These are phyloP conservation scores for Ditula angustiorana DNA, from an alignment of 2,888 invertebrate genomes.

Conservation along the genomic window DNA sequence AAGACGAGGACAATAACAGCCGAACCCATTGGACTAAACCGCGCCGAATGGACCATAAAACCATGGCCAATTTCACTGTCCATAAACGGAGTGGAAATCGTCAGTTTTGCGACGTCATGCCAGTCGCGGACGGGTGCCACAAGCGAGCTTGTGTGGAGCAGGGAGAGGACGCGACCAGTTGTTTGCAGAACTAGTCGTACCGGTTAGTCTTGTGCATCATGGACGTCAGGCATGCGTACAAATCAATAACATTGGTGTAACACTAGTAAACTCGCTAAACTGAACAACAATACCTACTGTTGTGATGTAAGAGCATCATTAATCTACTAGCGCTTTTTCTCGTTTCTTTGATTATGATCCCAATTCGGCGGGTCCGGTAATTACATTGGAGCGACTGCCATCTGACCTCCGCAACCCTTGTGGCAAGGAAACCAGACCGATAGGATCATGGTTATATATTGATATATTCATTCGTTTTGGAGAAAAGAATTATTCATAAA, in stretches of 20 bases:
- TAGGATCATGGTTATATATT: too few species aligned
- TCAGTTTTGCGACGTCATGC: constrained; percentile 8
- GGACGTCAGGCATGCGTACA: not conserved
- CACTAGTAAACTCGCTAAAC: not conserved
- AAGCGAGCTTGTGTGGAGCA: not conserved
- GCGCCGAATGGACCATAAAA: constrained; percentile 29
- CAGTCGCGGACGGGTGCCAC: not conserved
- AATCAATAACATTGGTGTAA: constrained; percentile 2
- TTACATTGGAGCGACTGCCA: too few species aligned
- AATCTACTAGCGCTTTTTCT: too few species aligned
- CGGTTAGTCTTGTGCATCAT: not conserved
- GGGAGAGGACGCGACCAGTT: not conserved
- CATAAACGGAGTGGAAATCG: constrained; percentile 37
- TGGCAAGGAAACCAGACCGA: too few species aligned
- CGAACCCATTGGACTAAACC: constrained; percentile 11
- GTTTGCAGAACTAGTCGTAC: constrained; percentile 3
- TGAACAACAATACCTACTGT: not conserved
- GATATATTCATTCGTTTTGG: too few species aligned
- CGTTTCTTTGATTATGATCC: too few species aligned
- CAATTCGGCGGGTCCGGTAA: too few species aligned
- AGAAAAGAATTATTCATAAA: too few species aligned
- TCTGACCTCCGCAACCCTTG: too few species aligned
- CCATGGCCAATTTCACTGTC: constrained; percentile 30
- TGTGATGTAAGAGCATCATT: not conserved
- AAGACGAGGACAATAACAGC: constrained; percentile 8